Evolutionary conservation across 2,888 invertebrate species (phyloP).

Genomic region (Deroplatys truncata): DNA sequence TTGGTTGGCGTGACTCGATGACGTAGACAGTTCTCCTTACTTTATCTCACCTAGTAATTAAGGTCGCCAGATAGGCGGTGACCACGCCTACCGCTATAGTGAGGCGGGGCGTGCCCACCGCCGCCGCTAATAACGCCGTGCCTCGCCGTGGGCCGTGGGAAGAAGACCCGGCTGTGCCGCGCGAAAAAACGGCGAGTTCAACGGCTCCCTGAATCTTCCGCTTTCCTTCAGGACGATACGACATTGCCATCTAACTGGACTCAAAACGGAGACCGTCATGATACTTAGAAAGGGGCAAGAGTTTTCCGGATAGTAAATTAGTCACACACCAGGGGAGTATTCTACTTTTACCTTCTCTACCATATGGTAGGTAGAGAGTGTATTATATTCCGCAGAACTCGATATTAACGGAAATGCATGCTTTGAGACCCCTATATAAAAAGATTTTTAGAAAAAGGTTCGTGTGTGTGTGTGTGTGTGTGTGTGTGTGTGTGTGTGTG

Average conservation of each 20-base stretch:
- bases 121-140: slow-evolving; percentile 22
- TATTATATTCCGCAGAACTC: no score
- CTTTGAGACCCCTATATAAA: no score
- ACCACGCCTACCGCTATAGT: slow-evolving; percentile 16
- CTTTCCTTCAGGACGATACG: neutral
- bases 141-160: slow-evolving; percentile 20
- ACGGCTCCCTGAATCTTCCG: neutral
- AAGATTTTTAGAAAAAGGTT: no score
- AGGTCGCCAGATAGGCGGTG: slow-evolving; percentile 18
- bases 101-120: slow-evolving; percentile 23
- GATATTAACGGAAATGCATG: no score
- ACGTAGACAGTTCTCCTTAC: slow-evolving; percentile 7
- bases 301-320: no score
- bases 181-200: neutral
- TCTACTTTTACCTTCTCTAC: no score
- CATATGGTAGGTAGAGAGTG: no score
- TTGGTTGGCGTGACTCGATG: slow-evolving; percentile 19
- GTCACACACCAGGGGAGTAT: no score
- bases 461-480: no score
- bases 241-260: neutral
- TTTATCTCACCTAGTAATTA: slow-evolving; percentile 25
- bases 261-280: no score
- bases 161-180: slow-evolving; percentile 3
- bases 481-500: no score
- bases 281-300: no score